A percentile compares a stretch with the other conserved stretches of the same genome.
phyloP scores from a whole-genome alignment of 2,888 invertebrate species.

The Aphrophora alni region DNA sequence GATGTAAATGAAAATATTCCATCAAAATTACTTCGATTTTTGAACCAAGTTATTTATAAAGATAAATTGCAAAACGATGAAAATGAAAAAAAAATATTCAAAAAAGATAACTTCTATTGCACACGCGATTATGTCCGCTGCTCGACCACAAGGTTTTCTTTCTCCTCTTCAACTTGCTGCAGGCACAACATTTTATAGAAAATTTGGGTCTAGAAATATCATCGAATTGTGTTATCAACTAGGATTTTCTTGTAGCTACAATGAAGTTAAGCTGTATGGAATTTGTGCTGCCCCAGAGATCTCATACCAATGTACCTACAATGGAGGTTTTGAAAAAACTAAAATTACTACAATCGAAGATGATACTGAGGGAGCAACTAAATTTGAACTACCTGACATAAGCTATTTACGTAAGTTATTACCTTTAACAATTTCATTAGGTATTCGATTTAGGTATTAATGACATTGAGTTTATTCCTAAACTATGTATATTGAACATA shows the following conservation, averaged over 20 bases:
- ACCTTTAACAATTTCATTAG: no score
- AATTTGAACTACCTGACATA: no score
- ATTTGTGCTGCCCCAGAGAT: background rate
- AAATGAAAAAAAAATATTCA: background rate
- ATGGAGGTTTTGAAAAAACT: no score
- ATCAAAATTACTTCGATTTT: background rate
- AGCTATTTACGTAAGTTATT: no score
- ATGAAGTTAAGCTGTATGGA: background rate
- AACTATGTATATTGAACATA: no score
- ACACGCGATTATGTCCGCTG: background rate
- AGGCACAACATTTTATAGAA: background rate
- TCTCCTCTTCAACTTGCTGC: background rate
- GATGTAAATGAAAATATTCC: background rate
- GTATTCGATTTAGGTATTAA: no score
- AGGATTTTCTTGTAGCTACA: background rate
- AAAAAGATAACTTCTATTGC: background rate
- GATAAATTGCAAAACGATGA: background rate
- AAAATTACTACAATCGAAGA: no score
- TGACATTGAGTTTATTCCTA: no score
- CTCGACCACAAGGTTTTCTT: background rate
- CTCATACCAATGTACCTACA: no score
- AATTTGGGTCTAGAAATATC: background rate
- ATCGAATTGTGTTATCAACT: background rate
- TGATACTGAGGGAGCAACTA: no score
- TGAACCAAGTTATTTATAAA: background rate